Evolutionary conservation across 2,113 vertebrate species (phyloP).

Genomic region (Castor canadensis): DNA sequence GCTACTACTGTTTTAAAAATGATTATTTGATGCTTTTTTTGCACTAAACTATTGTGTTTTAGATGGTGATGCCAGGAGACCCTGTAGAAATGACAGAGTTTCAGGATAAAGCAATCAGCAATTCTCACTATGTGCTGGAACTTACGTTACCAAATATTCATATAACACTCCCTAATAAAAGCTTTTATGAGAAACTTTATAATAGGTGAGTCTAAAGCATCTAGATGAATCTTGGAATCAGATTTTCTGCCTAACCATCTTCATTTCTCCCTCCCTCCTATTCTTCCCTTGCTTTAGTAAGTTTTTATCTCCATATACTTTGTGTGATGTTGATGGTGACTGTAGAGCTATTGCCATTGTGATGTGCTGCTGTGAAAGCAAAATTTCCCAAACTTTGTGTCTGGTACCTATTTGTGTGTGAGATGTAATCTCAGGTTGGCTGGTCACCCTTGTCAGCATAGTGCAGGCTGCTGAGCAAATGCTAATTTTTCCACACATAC

Average conservation of each 20-base stretch:
- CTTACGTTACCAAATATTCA: constrained; percentile 92
- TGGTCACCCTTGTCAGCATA: neutral
- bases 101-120: constrained; percentile 97
- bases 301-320: too few species aligned
- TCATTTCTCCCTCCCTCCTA: neutral
- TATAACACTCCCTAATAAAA: constrained; percentile 91
- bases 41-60: constrained; percentile 56
- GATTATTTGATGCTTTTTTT: neutral
- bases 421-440: neutral
- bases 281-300: neutral
- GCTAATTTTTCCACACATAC: neutral
- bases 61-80: constrained; percentile 99
- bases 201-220: constrained; percentile 88
- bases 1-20: neutral
- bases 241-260: too few species aligned
- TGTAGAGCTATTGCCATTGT: rapidly evolving
- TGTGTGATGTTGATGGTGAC: neutral
- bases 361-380: rapidly evolving
- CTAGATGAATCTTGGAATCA: neutral
- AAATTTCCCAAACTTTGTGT: neutral
- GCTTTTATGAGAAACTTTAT: constrained; percentile 97
- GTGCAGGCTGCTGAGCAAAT: neutral
- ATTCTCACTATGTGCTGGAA: constrained; percentile 95
- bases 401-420: neutral
- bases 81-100: constrained; percentile 95